These are phyloP conservation scores for Stenurella melanura DNA, from an alignment of 2,888 invertebrate species.

Conservation along the genomic window DNA sequence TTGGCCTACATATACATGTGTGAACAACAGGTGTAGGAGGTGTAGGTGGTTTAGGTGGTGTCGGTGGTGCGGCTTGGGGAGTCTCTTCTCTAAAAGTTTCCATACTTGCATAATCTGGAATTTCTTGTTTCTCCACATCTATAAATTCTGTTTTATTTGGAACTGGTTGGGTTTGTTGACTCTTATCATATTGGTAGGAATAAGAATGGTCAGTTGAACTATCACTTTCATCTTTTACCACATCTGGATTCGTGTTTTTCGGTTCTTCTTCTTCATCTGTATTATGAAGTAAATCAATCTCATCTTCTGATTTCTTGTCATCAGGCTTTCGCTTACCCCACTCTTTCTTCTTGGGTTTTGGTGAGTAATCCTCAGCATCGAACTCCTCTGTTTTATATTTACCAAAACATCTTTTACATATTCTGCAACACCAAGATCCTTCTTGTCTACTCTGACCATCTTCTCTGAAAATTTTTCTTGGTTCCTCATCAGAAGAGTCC, in stretches of 20 bases:
- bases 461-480: conserved; percentile 36
- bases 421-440: conserved; percentile 25
- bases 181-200: conserved; percentile 66
- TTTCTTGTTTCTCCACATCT: conserved; percentile 69
- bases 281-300: background rate
- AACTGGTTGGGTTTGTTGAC: conserved; percentile 51
- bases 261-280: conserved; percentile 47
- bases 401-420: conserved; percentile 4
- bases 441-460: conserved; percentile 39
- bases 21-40: too few relatives aligned
- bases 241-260: conserved; percentile 5
- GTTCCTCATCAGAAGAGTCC: conserved; percentile 68
- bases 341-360: background rate
- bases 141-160: conserved; percentile 48
- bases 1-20: too few relatives aligned
- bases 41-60: too few relatives aligned
- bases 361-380: background rate
- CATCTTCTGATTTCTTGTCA: background rate
- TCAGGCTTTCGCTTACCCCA: background rate
- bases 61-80: too few relatives aligned
- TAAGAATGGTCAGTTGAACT: conserved; percentile 67
- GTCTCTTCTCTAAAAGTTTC: conserved; percentile 62
- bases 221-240: conserved; percentile 41
- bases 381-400: conserved; percentile 17
- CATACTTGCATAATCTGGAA: conserved; percentile 69